Conservation (phyloP, 2,888 invertebrate species). For the Diachrysia chrysitis region DNA sequence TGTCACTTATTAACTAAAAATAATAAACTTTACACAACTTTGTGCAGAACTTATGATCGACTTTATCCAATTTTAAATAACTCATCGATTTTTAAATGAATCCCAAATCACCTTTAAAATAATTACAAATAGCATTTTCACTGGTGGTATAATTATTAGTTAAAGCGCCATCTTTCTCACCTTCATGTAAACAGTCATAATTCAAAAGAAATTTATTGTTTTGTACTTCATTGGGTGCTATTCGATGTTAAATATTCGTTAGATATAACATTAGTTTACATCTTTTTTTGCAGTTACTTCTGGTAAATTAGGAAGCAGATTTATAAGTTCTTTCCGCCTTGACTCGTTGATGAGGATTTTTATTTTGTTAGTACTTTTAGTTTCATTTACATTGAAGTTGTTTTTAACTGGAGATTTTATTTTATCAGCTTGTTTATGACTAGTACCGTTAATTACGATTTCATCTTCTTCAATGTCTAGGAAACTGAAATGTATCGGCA, state of each 20-base stretch:
- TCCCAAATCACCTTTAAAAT: too few relatives aligned
- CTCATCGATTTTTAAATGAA: background rate
- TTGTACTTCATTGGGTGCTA: background rate
- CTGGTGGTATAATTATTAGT: slow-evolving; percentile 5
- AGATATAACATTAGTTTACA: background rate
- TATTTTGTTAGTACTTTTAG: slow-evolving; percentile 31
- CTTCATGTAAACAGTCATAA: slow-evolving; percentile 4
- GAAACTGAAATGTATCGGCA: slow-evolving; percentile 63
- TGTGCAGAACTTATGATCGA: background rate
- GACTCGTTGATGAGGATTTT: slow-evolving; percentile 44
- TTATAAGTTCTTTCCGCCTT: slow-evolving; percentile 33
- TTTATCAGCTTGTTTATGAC: background rate
- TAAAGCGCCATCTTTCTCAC: slow-evolving; percentile 16
- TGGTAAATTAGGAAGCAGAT: slow-evolving; percentile 22
- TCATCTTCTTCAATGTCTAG: slow-evolving; percentile 37
- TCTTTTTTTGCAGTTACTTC: slow-evolving; percentile 16
- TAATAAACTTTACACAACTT: slow-evolving; percentile 24
- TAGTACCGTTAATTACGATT: background rate
- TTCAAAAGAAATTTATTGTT: slow-evolving; percentile 2
- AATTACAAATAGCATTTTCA: background rate
- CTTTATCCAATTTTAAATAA: background rate
- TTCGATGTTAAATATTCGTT: background rate
- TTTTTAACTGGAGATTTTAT: background rate
- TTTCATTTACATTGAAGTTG: slow-evolving; percentile 12
- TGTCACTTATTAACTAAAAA: slow-evolving; percentile 29